Evolutionary conservation across 37 sponge, comb jelly and placozoan genomes (phyloP).

Genomic region (Oscarella lobularis): DNA sequence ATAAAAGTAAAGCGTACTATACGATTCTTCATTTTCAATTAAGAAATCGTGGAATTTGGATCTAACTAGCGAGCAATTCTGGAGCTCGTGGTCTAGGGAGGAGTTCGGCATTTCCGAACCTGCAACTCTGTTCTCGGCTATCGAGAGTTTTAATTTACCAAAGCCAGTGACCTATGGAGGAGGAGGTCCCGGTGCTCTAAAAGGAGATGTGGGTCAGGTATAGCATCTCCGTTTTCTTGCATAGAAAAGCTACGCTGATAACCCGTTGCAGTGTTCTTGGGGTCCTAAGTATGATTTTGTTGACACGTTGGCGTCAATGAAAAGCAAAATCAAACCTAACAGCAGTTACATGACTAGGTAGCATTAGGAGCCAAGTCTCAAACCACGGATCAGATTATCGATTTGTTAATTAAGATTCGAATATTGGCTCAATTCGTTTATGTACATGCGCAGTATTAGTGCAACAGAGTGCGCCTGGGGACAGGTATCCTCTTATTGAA

Average conservation of each 20-base stretch:
- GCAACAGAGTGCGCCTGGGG: constrained; percentile 3
- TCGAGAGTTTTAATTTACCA: constrained; percentile 1
- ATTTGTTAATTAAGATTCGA: neutral
- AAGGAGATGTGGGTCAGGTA: neutral
- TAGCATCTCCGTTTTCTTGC: neutral
- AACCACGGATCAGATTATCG: neutral
- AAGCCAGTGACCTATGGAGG: neutral
- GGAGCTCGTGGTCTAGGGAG: neutral
- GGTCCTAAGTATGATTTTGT: neutral
- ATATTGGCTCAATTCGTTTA: constrained; percentile 4
- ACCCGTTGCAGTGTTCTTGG: neutral
- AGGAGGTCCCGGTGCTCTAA: neutral
- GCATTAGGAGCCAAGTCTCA: neutral
- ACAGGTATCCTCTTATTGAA: neutral
- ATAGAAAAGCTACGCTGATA: neutral
- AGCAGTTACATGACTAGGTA: too few species aligned
- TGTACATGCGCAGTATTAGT: neutral
- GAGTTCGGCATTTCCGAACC: constrained; percentile 10
- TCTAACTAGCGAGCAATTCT: neutral
- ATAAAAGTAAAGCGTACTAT: neutral
- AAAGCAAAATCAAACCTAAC: neutral
- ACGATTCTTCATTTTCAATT: neutral
- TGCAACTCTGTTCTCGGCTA: neutral
- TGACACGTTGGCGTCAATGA: neutral
- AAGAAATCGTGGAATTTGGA: constrained; percentile 3